A percentile compares a stretch with the other conserved stretches of the same genome.
Evolutionary conservation across 2,888 invertebrate species (phyloP).

Genomic region (Epistrophe grossulariae): DNA sequence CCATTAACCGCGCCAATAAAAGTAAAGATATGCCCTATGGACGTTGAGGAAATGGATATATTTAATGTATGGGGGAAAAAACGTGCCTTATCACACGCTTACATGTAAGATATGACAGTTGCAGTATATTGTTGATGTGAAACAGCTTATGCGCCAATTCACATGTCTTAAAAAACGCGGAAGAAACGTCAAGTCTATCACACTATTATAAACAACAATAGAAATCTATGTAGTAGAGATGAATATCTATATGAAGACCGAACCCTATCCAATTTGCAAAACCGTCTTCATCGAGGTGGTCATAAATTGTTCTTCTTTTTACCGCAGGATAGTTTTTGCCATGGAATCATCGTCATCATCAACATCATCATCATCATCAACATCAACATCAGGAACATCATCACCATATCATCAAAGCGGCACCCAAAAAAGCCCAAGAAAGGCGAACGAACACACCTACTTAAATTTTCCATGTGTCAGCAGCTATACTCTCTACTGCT

Average conservation of each 20-base stretch:
- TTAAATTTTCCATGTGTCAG: conserved; percentile 42
- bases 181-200: conserved; percentile 60
- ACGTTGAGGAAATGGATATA: conserved; percentile 17
- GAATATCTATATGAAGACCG: conserved; percentile 50
- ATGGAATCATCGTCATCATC: conserved; percentile 42
- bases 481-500: not conserved
- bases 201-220: conserved; percentile 56
- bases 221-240: conserved; percentile 59
- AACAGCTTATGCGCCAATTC: conserved; percentile 69
- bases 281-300: conserved; percentile 50
- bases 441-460: conserved; percentile 70
- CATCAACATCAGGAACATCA: conserved; percentile 24
- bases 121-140: conserved; percentile 63
- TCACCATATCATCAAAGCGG: conserved; percentile 70
- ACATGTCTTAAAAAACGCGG: conserved; percentile 71
- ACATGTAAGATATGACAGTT: conserved; percentile 70
- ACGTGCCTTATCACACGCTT: conserved; percentile 48
- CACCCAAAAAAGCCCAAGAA: conserved; percentile 65
- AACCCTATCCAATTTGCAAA: conserved; percentile 56
- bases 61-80: not conserved
- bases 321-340: conserved; percentile 49
- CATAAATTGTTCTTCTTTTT: conserved; percentile 61
- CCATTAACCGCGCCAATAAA: conserved; percentile 70
- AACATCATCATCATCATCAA: conserved; percentile 51
- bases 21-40: conserved; percentile 53